Evolutionary conservation across 2,888 invertebrate species (phyloP), one percentile per base, ranked within the genome.

Genomic region (Mellilla xanthometata): DNA sequence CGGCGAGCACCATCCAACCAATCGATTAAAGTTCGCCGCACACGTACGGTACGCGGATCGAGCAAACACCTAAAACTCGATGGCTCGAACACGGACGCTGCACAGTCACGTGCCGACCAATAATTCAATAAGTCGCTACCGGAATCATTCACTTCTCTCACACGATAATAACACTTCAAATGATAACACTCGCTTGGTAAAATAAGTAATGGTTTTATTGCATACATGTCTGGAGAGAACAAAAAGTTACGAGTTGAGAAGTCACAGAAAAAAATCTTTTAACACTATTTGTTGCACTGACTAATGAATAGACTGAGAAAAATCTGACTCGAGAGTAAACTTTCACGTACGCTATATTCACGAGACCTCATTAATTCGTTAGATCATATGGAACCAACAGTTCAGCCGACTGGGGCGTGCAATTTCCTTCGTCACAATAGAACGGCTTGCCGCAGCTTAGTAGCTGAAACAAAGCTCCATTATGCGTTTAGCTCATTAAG

Each of bases 101-200:
- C 63, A 65, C 56, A 59, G 73, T 81, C 85, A 82, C 85, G 81
- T 84, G 57, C 68, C 58, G 49, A 72, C 65, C 77, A 70, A 80
- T 84, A 83, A 84, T 84, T 83, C 82, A 84, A 84, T 83, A 82
- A 81, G 73, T 68, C 65, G 67, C 75, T 60, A 72, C 65, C 65
- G 62, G 67, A 70, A 74, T 72, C 72, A 69, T 74, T 72, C 65
- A 67, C 54, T 69, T 65, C 65, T 65, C n/a, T 67, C 65, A 64
- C 62, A 60, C 58, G 58, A 60, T 60, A 50, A 52, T 19, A 19
- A 19, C 15, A 19, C 3, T n/a, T n/a, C n/a, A n/a, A n/a, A n/a
- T n/a, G n/a, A n/a, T n/a, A n/a, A n/a, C n/a, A n/a, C n/a, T n/a
- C n/a, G n/a, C n/a, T n/a, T n/a, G n/a, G n/a, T n/a, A n/a, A n/a